phyloP scores from a whole-genome alignment of 2,113 vertebrate genomes.

The Microcebus lehilahytsara region DNA sequence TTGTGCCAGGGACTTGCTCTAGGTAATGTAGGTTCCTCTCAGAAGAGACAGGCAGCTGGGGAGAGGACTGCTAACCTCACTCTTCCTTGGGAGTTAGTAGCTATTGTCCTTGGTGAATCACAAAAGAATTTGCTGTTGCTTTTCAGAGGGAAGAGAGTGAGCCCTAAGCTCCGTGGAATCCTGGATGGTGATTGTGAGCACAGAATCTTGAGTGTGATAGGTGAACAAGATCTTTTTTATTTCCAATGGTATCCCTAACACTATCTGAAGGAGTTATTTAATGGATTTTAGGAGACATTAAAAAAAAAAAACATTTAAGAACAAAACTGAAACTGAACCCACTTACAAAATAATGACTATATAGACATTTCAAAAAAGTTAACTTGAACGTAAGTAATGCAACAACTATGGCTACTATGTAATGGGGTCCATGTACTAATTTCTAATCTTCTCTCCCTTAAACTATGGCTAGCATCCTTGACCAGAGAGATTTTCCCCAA shows the following conservation, averaged over 20 bases:
- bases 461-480: not conserved
- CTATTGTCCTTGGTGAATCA: no score
- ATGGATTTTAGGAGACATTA: not conserved
- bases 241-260: not conserved
- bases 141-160: no score
- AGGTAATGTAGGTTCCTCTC: no score
- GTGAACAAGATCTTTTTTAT: not conserved
- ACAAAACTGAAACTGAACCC: not conserved
- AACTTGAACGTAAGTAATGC: not conserved
- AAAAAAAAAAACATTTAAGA: not conserved
- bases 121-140: no score
- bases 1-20: no score
- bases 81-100: no score
- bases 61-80: no score
- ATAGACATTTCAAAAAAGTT: not conserved
- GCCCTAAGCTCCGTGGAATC: no score
- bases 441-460: not conserved
- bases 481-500: not conserved
- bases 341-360: not conserved
- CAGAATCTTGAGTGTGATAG: not conserved
- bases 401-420: not conserved
- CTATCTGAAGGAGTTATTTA: not conserved
- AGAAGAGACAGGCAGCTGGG: no score
- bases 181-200: not conserved
- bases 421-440: not conserved